Conservation (phyloP, 2,888 invertebrate genomes). For the Sceliomorpha sp. region DNA sequence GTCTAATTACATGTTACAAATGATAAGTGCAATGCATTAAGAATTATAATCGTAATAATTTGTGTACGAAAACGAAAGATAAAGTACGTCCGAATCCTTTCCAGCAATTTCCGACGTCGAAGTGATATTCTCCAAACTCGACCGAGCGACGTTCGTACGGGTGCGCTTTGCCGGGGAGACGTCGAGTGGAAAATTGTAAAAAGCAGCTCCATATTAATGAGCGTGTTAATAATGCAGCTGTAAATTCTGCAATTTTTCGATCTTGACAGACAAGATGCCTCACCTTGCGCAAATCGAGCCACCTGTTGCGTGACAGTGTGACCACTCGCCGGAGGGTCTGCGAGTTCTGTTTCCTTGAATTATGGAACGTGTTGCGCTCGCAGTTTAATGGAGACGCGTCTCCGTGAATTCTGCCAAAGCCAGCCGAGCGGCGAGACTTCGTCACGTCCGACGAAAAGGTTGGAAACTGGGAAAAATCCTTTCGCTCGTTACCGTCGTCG, state of each 20-base stretch:
- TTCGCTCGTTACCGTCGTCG: too few relatives aligned
- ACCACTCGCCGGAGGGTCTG: conserved; percentile 57
- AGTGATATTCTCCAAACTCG: not conserved
- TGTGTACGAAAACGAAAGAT: not conserved
- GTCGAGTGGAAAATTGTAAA: too few relatives aligned
- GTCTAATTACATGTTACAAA: too few relatives aligned
- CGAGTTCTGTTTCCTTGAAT: conserved; percentile 39
- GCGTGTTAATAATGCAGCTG: too few relatives aligned
- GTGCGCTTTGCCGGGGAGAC: too few relatives aligned
- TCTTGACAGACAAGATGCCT: conserved; percentile 4
- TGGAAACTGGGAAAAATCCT: conserved; percentile 11
- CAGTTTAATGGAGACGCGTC: conserved; percentile 25
- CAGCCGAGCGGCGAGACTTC: too few relatives aligned
- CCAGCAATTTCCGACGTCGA: not conserved
- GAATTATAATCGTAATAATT: not conserved
- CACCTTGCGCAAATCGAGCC: conserved; percentile 56
- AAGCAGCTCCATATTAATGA: too few relatives aligned
- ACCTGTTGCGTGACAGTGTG: conserved; percentile 69
- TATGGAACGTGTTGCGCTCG: conserved; percentile 37
- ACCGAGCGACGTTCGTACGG: conserved; percentile 7
- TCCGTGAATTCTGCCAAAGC: conserved; percentile 7
- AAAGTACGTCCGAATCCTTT: conserved; percentile 5
- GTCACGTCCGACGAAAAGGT: conserved; percentile 2
- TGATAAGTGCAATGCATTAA: not conserved
- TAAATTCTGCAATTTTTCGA: conserved; percentile 3